Percentiles rank a stretch among this genome's conserved stretches.
Evolutionary conservation across 2,797 vertebrate genomes (phyloP).

Genomic region (Ficedula albicollis): DNA sequence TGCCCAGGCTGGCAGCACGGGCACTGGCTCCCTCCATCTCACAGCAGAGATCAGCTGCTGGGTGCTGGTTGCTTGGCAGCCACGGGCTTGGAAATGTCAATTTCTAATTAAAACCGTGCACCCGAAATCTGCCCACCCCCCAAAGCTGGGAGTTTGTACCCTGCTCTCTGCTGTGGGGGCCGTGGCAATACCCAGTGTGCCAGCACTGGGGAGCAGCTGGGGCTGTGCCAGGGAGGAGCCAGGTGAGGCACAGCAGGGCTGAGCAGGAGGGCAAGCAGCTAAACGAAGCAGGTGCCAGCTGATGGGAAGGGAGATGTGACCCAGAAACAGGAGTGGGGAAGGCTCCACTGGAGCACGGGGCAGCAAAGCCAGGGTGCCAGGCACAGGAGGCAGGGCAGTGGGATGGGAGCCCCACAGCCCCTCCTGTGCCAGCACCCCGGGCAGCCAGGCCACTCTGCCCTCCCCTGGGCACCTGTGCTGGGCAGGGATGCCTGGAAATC

Average conservation of each 20-base stretch:
- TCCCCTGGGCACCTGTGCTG: neutral
- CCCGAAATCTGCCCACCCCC: constrained; percentile 26
- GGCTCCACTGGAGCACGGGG: neutral
- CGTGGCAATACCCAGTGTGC: neutral
- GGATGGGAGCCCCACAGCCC: too few relatives aligned
- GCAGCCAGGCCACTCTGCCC: neutral
- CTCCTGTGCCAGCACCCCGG: neutral
- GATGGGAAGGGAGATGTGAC: neutral
- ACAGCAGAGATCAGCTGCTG: constrained; percentile 31
- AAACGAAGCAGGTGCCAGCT: neutral
- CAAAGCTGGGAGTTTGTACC: neutral
- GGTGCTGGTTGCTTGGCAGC: constrained; percentile 64
- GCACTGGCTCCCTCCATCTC: neutral
- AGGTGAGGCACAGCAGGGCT: neutral
- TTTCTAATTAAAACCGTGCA: constrained; percentile 61
- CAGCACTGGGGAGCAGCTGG: neutral
- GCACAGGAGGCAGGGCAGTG: neutral
- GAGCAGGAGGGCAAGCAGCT: neutral
- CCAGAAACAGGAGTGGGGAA: neutral
- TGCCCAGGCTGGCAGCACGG: neutral
- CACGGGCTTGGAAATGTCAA: constrained; percentile 66
- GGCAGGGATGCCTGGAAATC: neutral
- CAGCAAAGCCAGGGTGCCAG: neutral
- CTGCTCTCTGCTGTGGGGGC: neutral
- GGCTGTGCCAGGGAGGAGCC: neutral